phyloP scores from a whole-genome alignment of 2,888 invertebrate species.

The Papilio demoleus region DNA sequence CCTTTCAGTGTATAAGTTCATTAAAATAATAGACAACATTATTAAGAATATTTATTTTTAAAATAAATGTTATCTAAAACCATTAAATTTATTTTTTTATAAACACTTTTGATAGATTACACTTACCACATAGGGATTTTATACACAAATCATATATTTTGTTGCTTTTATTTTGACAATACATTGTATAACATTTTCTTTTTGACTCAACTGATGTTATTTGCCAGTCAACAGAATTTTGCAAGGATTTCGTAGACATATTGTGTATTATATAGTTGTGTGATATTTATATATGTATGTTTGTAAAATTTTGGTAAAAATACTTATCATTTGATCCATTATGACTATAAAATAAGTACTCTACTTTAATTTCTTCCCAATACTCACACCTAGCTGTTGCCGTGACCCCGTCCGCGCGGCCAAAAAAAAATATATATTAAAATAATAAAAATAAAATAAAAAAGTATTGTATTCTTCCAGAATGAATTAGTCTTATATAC shows the following conservation, averaged over 20 bases:
- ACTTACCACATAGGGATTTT: neutral
- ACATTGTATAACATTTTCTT: neutral
- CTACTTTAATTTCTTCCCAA: no score
- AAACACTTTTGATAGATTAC: neutral
- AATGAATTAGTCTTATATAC: no score
- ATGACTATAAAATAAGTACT: no score
- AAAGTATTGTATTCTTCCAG: no score
- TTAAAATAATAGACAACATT: neutral
- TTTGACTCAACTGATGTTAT: no score
- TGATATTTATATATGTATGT: neutral
- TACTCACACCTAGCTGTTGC: no score
- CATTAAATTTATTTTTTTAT: neutral
- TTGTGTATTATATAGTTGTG: neutral
- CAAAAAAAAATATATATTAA: no score
- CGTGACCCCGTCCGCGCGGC: no score
- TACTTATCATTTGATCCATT: no score
- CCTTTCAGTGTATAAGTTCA: neutral
- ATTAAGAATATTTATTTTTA: neutral
- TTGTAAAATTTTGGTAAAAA: neutral
- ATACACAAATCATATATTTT: neutral
- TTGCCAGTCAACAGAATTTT: neutral
- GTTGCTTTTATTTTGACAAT: neutral
- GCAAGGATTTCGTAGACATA: neutral
- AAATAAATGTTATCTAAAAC: neutral
- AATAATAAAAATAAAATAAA: no score